A percentile compares a stretch with the other conserved stretches of the same genome.
These are phyloP conservation scores for Cryptosula pallasiana DNA, from an alignment of 2,888 invertebrate species.

Conservation along the genomic window DNA sequence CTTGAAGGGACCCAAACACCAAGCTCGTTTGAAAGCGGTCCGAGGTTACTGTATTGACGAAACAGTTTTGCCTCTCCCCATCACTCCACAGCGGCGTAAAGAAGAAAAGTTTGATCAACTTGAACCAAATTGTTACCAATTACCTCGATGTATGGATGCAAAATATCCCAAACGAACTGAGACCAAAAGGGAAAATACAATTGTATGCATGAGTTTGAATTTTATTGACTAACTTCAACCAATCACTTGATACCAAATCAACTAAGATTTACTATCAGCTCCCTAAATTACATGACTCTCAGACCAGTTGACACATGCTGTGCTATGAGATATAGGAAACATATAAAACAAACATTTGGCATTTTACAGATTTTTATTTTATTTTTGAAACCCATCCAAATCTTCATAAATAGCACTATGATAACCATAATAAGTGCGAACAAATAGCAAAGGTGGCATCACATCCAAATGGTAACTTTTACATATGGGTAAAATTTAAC, in stretches of 20 bases:
- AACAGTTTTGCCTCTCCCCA: neutral
- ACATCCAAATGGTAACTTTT: too few species aligned
- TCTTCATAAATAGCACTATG: neutral
- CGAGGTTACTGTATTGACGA: slow-evolving; percentile 1
- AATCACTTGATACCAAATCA: neutral
- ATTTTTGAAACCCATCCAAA: neutral
- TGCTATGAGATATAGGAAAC: too few species aligned
- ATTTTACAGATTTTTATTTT: neutral
- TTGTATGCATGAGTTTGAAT: neutral
- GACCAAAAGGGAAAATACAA: neutral
- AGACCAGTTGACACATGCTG: too few species aligned
- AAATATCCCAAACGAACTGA: neutral
- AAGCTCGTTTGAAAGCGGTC: neutral
- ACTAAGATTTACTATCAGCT: too few species aligned
- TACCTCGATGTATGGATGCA: neutral
- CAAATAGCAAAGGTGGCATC: too few species aligned
- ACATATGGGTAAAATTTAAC: too few species aligned
- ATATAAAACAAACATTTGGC: slow-evolving; percentile 2
- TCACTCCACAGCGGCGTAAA: neutral
- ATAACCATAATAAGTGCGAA: too few species aligned
- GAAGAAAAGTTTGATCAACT: neutral
- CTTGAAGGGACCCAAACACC: slow-evolving; percentile 11
- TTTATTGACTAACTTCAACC: neutral
- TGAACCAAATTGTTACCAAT: neutral
- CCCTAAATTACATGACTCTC: too few species aligned